A percentile compares a stretch with the other conserved stretches of the same genome.
phyloP scores from a whole-genome alignment of 2,888 invertebrate species.

The Epistrophella euchroma region DNA sequence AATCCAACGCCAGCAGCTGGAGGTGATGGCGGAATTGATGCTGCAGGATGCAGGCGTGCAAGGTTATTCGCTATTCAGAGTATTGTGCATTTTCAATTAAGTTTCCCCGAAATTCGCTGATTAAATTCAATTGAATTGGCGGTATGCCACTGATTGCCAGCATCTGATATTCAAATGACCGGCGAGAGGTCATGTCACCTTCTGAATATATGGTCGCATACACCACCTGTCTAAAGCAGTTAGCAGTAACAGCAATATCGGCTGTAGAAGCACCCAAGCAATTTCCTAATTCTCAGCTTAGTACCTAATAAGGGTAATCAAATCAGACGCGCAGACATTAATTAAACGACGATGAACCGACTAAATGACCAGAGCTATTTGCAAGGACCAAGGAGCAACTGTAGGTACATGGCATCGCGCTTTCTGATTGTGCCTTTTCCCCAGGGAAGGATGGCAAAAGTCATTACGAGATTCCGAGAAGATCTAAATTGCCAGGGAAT shows the following conservation, averaged over 20 bases:
- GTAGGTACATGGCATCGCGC: conserved; percentile 3
- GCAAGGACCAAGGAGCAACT: conserved; percentile 26
- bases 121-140: conserved; percentile 37
- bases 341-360: conserved; percentile 66
- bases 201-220: background rate
- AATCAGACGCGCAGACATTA: conserved; percentile 72
- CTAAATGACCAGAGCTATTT: conserved; percentile 65
- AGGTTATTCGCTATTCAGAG: background rate
- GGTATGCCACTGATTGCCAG: conserved; percentile 42
- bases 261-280: conserved; percentile 31
- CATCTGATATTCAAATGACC: conserved; percentile 35
- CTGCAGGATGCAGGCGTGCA: background rate
- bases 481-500: conserved; percentile 68
- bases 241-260: background rate
- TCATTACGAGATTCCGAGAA: conserved; percentile 67
- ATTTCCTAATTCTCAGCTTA: conserved; percentile 70
- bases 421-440: conserved; percentile 29
- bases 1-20: background rate
- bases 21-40: background rate
- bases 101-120: conserved; percentile 22
- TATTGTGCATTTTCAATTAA: conserved; percentile 47
- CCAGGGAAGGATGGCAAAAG: conserved; percentile 60
- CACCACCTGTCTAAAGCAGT: conserved; percentile 25
- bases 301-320: conserved; percentile 71
- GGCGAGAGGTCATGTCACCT: conserved; percentile 47